Conservation (phyloP, 2,113 vertebrate genomes). For the Erpornis zantholeuca region DNA sequence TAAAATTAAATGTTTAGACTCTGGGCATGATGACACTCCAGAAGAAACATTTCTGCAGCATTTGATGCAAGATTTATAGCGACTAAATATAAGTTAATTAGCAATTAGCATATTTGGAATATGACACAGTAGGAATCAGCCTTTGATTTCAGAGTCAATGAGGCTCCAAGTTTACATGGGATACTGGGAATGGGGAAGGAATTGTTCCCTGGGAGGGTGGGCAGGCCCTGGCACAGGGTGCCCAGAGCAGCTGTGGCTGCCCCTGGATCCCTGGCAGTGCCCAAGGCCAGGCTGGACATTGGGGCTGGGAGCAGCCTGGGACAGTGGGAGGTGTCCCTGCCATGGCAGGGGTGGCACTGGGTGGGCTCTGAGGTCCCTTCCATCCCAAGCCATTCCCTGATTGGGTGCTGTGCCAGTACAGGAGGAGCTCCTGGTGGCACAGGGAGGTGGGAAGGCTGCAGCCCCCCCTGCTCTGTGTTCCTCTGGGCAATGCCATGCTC, state of each 20-base stretch:
- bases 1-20: neutral
- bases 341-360: neutral
- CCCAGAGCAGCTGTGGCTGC: neutral
- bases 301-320: neutral
- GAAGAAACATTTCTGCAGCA: neutral
- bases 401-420: rapidly evolving
- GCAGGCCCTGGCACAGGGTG: neutral
- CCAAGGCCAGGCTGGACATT: neutral
- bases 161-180: neutral
- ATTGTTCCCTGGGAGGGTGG: neutral
- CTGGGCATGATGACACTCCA: neutral
- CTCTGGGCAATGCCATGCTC: neutral
- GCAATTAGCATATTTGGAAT: neutral
- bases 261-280: neutral
- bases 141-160: neutral
- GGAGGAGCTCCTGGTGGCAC: neutral
- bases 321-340: neutral
- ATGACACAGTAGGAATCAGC: neutral
- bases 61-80: neutral
- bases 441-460: neutral
- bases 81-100: neutral
- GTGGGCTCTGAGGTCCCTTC: rapidly evolving
- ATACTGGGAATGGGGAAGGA: neutral
- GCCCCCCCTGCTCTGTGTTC: too few species aligned
- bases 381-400: too few species aligned